Base-by-base conservation (phyloP, 2,797 vertebrate genomes). In the Salmo trutta region DNA sequence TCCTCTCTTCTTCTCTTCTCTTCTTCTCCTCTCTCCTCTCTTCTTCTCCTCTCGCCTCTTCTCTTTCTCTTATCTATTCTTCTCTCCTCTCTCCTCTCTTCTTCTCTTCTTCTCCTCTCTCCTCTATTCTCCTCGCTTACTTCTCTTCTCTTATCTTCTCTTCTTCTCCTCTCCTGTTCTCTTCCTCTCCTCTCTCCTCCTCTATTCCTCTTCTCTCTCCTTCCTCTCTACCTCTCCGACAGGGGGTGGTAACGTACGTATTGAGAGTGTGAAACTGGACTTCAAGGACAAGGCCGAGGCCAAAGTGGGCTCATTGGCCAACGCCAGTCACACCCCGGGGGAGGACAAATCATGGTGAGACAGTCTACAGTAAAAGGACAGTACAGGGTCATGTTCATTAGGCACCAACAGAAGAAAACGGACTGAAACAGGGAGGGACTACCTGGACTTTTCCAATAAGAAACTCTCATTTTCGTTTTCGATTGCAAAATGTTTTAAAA, bases 261-360 rank as follows among this genome's bases (percentile, higher is more conserved):
- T 96, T 64, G 95, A 96, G 79, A 96, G 93, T 1, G 95, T 96
- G 80, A 96, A 95, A 86, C 89, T 96, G 87, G 95, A 96, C 90
- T 96, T 96, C 93, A 96, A 96, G 91, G 95, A 96, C 82, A 96
- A 96, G 82, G 95, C 95, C 83, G 94, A 96, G 64, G 91, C 95
- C 83, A 96, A 96, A 92, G 93, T 96, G 5, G 95, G 95, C 52
- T 96, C 95, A 0, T 89, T 96, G 74, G 95, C 96, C 77, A 96
- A 96, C 70, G 93, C 95, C 72, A 94, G 93, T 76, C 95, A 96
- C 0, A 91, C 93, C 14, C 95, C 31, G 95, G 95, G 1, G 95
- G 95, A 76, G 95, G 95, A 54, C 93, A 96, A 0, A 87, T 96
- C 82, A 95, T 95, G 94, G 95, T 96, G 77, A 82, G 76, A 47